Percentiles rank a stretch among this genome's conserved stretches.
These are phyloP conservation scores for Augiades crinisus DNA, from an alignment of 2,888 invertebrate species.

Conservation along the genomic window DNA sequence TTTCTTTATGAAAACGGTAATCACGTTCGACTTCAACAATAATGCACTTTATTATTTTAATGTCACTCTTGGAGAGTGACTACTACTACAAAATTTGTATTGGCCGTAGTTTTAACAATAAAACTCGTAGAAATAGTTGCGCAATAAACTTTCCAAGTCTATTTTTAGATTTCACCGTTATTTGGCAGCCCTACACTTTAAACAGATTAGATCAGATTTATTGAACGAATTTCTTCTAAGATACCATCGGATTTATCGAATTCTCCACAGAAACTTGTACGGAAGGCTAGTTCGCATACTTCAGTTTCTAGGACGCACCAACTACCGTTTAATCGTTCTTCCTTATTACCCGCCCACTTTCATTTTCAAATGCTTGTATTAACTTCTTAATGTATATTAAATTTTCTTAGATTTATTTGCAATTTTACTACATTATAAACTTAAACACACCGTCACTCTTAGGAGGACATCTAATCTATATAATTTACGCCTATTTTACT, in stretches of 20 bases:
- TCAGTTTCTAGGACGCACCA: constrained; percentile 22
- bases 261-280: constrained; percentile 29
- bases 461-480: too few relatives aligned
- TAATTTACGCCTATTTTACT: too few relatives aligned
- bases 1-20: too few relatives aligned
- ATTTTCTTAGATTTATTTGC: too few relatives aligned
- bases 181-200: constrained; percentile 12
- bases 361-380: constrained; percentile 38
- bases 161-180: constrained; percentile 7
- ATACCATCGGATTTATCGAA: constrained; percentile 33
- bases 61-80: too few relatives aligned
- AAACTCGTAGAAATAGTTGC: background rate
- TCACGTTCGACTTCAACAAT: too few relatives aligned
- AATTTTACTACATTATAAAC: too few relatives aligned
- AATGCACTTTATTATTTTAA: too few relatives aligned
- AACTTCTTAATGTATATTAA: too few relatives aligned
- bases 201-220: constrained; percentile 33
- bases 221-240: constrained; percentile 33
- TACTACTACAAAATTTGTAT: too few relatives aligned
- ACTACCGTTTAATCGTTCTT: constrained; percentile 49
- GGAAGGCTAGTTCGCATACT: constrained; percentile 22
- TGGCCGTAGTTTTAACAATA: too few relatives aligned
- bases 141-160: constrained; percentile 2
- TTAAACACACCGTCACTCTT: too few relatives aligned
- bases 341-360: constrained; percentile 55